Base-by-base conservation (phyloP, 2,888 invertebrate species). In the Terebella lapidaria region DNA sequence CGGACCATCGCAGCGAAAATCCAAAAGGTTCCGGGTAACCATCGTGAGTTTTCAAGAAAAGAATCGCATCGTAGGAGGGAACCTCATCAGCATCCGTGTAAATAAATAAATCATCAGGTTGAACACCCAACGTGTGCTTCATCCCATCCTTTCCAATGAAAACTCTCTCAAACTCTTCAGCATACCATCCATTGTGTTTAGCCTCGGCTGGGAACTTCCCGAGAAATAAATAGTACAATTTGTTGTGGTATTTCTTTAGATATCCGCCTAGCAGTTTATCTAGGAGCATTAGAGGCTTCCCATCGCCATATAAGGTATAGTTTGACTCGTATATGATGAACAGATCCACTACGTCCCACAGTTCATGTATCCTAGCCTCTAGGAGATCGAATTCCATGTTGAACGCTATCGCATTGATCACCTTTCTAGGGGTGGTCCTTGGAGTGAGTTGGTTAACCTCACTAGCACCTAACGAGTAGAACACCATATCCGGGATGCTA, bases 41-140 rank as follows among this genome's bases (percentile, higher is more conserved):
- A 65, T 87, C 84, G 75, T 88, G 88, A 59, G 86, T 83, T 77
- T 87, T 88, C 42, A 88, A 81, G 79, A 86, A 88, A 71, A 85
- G 83, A 26, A 88, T 72, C n/a, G 87, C 85, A 60, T 84, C 81
- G 27, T 83, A 81, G 61, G 86, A 86, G 20, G 87, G 84, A 61
- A 88, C 83, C 67, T 87, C 86, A 71, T 85, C 85, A 22, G 83
- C 79, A 65, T 85, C 83, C 54, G 84, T 84, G 24, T 70, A 65
- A 46, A 84, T 83, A 59, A 88, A 80, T 1, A 78, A 54, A 58
- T 78, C 77, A 30, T 73, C 74, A 4, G 56, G 56, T 0, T 67
- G 55, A 3, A 68, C 52, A 10, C 66, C 67, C 15, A 57, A 25
- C 10, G 71, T 58, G 18, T 46, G 47, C 1, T 45, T n/a, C n/a